Evolutionary conservation across 2,797 vertebrate species (phyloP), one percentile per base, ranked within the genome.

Genomic region (Phataginus tetradactyla): DNA sequence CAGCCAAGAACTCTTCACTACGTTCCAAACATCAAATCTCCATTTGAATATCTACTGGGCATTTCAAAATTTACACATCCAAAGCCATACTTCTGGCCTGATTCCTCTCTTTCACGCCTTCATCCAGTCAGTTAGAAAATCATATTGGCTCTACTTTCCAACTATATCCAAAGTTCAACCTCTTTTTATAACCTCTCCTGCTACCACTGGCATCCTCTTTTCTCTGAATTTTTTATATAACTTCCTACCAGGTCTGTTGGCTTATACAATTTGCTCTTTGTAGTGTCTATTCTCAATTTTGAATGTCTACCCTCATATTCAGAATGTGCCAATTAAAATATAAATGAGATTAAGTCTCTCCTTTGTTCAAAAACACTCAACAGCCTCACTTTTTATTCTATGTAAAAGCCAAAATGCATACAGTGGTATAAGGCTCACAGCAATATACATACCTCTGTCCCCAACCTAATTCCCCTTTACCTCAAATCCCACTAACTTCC

Each of bases 41-140:
- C 71, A 42, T 29, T 53, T 72, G 8, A 13, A 29, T 68, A 0
- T 85, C 21, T 39, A 57, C 51, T 86, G 51, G 14, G n/a, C 55
- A 84, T 96, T 94, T 88, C 32, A 66, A 42, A 88, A 45, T 94
- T 80, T 78, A 39, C 39, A 57, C 32, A 64, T 78, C 32, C 23
- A 53, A 34, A 93, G 6, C n/a, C 34, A 72, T 37, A 66, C 53
- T 68, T 49, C n/a, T 55, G 6, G 57, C 3, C 34, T 92, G 29
- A 79, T 6, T 63, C 6, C 12, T 32, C 7, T 86, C 20, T 59
- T 74, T 57, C n/a, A 55, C 8, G 7, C 4, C 12, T 3, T 87
- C 37, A 27, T n/a, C 3, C 9, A 7, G 2, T 74, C 3, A 20
- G 55, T 61, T 7, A 49, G 63, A 75, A 49, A 71, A 71, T 75